Base-by-base conservation (phyloP, 2,888 invertebrate genomes). In the Pyralis farinalis region DNA sequence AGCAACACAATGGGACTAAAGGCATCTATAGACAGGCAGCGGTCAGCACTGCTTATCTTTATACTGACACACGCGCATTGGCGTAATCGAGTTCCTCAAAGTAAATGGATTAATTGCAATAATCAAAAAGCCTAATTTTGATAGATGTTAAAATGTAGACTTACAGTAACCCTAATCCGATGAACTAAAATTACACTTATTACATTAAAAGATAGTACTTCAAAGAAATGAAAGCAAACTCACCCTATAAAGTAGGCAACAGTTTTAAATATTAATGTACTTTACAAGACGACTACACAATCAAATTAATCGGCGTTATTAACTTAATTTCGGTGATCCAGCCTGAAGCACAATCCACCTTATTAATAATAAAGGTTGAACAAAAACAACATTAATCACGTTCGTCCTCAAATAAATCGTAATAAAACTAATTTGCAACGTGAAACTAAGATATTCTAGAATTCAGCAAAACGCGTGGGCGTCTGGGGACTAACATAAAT, bases 401-500 rank as follows among this genome's bases (percentile, higher is more conserved):
- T 66, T 56, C 63, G 67, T 60, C 54, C 65, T 55, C 46, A 43
- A 41, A 48, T 46, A 45, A 42, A 32, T 42, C 40, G 22, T 32
- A 37, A 34, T 60, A 37, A 54, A 59, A 73, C 65, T 72, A 70
- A 75, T 71, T 74, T 66, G 66, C 65, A 46, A 58, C 53, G 51
- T 51, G 59, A 65, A 63, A 55, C 60, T 53, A 52, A 71, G 71
- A 65, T 69, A 67, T 75, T 78, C 70, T 72, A 72, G 73, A 76
- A 71, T 65, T 54, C 43, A 50, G 36, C 37, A 33, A 20, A 36
- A 37, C n/a, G 59, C 51, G 80, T 80, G 61, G 78, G 83, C 57
- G 58, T 44, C 56, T 51, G 61, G 58, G 63, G 68, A 66, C 69
- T 71, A 70, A 72, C 63, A 74, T 62, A 76, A 80, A 82, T 80